These are phyloP conservation scores for Bellardia pandia DNA, from an alignment of 2,888 invertebrate genomes.

Conservation along the genomic window DNA sequence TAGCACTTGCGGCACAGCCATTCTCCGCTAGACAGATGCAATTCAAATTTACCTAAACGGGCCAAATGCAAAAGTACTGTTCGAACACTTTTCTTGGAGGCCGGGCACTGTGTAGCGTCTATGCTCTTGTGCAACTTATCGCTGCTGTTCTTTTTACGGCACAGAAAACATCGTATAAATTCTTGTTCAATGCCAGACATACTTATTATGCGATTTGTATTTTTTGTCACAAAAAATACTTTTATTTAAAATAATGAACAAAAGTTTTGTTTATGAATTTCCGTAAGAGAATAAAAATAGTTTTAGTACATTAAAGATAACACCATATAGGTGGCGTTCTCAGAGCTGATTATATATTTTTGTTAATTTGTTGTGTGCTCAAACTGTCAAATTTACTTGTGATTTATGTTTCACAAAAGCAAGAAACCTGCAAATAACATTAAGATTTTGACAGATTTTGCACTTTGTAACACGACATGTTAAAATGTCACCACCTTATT, in stretches of 20 bases:
- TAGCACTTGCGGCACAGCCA: conserved; percentile 71
- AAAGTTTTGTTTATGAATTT: conserved; percentile 8
- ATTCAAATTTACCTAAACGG: conserved; percentile 67
- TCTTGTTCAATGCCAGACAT: conserved; percentile 43
- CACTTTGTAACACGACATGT: too few relatives aligned
- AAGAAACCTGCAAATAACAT: too few relatives aligned
- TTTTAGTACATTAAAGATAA: neutral
- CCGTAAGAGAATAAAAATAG: neutral
- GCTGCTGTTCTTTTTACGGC: conserved; percentile 67
- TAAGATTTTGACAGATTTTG: too few relatives aligned
- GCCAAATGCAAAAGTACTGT: conserved; percentile 73
- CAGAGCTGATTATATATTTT: too few relatives aligned
- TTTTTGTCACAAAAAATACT: neutral
- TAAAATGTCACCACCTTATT: too few relatives aligned
- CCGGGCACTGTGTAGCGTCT: conserved; percentile 66
- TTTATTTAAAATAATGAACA: conserved; percentile 5
- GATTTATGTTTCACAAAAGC: too few relatives aligned
- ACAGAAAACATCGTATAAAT: conserved; percentile 72
- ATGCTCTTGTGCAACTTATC: conserved; percentile 59
- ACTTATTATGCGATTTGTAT: neutral
- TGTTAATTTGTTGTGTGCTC: too few relatives aligned
- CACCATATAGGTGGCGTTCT: too few relatives aligned
- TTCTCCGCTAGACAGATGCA: conserved; percentile 67
- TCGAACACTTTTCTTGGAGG: conserved; percentile 71
- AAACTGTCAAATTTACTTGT: too few relatives aligned